Percentiles rank a stretch among this genome's conserved stretches.
These are phyloP conservation scores for Phthorimaea operculella DNA, from an alignment of 1,140 invertebrate genomes.

Conservation along the genomic window DNA sequence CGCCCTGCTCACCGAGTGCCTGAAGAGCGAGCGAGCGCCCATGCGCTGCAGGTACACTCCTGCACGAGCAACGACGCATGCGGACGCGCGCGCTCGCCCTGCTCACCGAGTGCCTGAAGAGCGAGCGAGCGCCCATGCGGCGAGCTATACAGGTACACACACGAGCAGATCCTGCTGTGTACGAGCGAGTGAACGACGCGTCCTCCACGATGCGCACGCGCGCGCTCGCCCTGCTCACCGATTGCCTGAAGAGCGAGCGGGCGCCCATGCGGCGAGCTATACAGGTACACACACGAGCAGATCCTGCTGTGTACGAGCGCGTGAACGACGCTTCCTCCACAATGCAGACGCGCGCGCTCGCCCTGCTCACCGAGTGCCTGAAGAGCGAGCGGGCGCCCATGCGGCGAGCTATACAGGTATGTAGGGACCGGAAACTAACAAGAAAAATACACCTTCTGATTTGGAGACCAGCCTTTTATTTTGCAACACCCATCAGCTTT, in stretches of 20 bases:
- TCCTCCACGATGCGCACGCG: slow-evolving; percentile 24
- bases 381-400: slow-evolving; percentile 25
- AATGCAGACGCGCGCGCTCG: no score
- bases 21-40: slow-evolving; percentile 23
- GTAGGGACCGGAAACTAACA: no score
- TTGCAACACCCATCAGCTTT: no score
- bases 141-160: slow-evolving; percentile 39
- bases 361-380: slow-evolving; percentile 21
- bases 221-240: no score
- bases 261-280: slow-evolving; percentile 31
- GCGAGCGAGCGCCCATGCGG: slow-evolving; percentile 23
- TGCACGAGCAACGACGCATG: no score
- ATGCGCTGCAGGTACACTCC: no score
- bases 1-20: slow-evolving; percentile 17
- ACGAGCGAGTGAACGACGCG: slow-evolving; percentile 47
- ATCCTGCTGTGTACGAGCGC: slow-evolving; percentile 51
- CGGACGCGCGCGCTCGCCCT: slow-evolving; percentile 41
- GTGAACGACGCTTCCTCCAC: slow-evolving; percentile 47
- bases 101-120: slow-evolving; percentile 38
- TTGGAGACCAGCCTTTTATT: no score
- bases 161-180: slow-evolving; percentile 53
- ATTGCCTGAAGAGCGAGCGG: slow-evolving; percentile 31
- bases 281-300: slow-evolving; percentile 34
- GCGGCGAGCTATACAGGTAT: slow-evolving; percentile 36
- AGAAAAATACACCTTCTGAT: no score